Evolutionary conservation across 2,797 vertebrate species (phyloP), one percentile per base, ranked within the genome.

Genomic region (Oryzias sinensis): DNA sequence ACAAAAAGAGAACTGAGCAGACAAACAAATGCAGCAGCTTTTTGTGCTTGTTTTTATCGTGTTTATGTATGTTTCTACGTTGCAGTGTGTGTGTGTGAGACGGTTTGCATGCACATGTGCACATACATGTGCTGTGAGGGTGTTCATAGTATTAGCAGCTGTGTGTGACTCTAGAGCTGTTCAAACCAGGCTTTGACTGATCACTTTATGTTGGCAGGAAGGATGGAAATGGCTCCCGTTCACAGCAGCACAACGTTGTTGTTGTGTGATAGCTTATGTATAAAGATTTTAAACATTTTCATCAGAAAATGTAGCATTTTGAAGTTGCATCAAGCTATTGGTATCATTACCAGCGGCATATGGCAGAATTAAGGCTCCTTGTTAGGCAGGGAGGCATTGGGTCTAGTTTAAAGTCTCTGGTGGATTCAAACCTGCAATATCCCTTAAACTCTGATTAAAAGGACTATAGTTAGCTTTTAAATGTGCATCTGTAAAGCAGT

Each of bases 11-110:
- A 74, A 70, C 68, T 74, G 68, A 87, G 77, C 72, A 81, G 73
- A 84, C 62, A 53, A 82, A 80, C 53, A 77, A 70, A 86, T 79
- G 81, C 83, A 87, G 84, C 86, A 83, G 76, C 59, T 70, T 48
- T 82, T 77, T 76, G 67, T 81, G 70, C 29, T 33, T 33, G 8
- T 33, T 46, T 77, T 73, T 47, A 29, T 51, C n/a, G 22, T 67
- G 62, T 62, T 65, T 56, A 8, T 58, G 58, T 49, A 22, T 56
- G 52, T 16, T 27, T 4, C 9, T 29, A 29, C 20, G 55, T 60
- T 46, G 14, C 6, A 6, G 55, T 53, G 50, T 43, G 62, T 43
- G 62, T 56, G 48, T 16, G 33, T 43, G 52, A 16, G 50, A 2
- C 53, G 49, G 52, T 48, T 62, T 53, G 48, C 14, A 25, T 43